Evolutionary conservation across 2,113 vertebrate species (phyloP).

Genomic region (Microtus oregoni): DNA sequence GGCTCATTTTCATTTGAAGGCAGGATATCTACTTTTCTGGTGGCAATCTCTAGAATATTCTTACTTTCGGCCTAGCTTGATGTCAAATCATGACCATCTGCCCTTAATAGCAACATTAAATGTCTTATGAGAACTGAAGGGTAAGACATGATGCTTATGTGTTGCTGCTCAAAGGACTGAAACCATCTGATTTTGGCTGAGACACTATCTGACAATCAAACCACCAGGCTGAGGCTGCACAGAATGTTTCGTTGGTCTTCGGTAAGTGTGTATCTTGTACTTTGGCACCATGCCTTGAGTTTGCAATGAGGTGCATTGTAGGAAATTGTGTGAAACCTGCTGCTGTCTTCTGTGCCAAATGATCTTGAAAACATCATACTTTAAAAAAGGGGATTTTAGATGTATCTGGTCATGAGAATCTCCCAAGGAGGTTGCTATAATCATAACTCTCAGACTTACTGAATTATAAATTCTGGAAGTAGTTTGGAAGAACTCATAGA

Average conservation of each 20-base stretch:
- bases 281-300: not conserved
- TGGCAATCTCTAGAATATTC: not conserved
- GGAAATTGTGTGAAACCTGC: not conserved
- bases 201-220: not conserved
- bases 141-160: not conserved
- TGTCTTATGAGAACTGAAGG: not conserved
- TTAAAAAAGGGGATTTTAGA: not conserved
- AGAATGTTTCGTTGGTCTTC: not conserved
- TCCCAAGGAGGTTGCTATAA: not conserved
- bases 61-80: not conserved
- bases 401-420: not conserved
- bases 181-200: not conserved
- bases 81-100: not conserved
- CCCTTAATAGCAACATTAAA: slow-evolving; percentile 8
- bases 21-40: not conserved
- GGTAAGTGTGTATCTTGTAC: not conserved
- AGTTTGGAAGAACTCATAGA: not conserved
- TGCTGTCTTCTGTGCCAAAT: not conserved
- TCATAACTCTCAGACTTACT: not conserved
- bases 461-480: not conserved
- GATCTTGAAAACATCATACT: not conserved
- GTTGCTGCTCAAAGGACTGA: not conserved
- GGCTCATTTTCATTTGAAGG: not conserved
- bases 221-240: not conserved
- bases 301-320: not conserved